Evolutionary conservation across 2,797 vertebrate genomes (phyloP).

Genomic region (Myotis findleyi): DNA sequence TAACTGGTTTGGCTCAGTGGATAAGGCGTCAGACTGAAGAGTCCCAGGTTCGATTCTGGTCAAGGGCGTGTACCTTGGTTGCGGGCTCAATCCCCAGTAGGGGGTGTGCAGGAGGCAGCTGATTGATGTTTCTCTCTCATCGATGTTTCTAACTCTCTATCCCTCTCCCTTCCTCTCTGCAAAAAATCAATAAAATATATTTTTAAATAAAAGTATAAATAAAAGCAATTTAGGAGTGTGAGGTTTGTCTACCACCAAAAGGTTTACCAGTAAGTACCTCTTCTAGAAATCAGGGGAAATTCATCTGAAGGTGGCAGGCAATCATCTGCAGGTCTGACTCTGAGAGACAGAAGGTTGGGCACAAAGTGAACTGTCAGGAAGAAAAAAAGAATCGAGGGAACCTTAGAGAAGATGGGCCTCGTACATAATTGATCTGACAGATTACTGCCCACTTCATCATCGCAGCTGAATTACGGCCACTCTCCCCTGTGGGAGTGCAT

Average conservation of each 20-base stretch:
- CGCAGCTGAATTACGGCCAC: constrained; percentile 82
- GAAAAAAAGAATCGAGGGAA: constrained; percentile 83
- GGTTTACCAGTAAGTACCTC: background rate
- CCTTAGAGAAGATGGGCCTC: constrained; percentile 84
- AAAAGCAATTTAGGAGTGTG: background rate
- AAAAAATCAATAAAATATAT: no score
- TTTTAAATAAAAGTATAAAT: no score
- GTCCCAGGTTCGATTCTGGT: no score
- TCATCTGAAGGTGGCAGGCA: constrained; percentile 63
- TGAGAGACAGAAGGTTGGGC: constrained; percentile 86
- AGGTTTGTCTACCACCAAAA: background rate
- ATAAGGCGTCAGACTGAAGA: no score
- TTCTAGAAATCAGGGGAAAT: background rate
- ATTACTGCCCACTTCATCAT: constrained; percentile 84
- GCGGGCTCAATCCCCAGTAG: no score
- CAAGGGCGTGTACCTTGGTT: no score
- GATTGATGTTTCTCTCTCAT: no score
- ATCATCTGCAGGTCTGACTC: constrained; percentile 84
- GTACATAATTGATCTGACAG: constrained; percentile 90
- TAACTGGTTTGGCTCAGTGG: no score
- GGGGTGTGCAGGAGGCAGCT: no score
- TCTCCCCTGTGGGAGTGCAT: constrained; percentile 80
- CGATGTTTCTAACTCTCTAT: no score
- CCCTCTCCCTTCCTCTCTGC: no score
- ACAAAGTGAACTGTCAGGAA: constrained; percentile 87